These are phyloP conservation scores for Sebastes melanostomus DNA, from an alignment of 2,797 vertebrate species.

Conservation along the genomic window DNA sequence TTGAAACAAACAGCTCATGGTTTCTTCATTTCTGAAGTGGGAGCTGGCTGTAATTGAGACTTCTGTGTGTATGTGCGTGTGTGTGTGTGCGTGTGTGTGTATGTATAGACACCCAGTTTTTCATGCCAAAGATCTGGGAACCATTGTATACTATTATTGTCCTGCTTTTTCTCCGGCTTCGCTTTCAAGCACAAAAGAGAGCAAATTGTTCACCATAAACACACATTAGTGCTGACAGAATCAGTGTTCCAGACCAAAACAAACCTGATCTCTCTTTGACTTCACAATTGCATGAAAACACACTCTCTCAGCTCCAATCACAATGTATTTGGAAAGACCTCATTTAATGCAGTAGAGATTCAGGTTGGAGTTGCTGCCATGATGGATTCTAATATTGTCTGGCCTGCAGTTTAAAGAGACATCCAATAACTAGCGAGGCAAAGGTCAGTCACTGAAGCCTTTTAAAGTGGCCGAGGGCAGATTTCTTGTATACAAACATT, in stretches of 20 bases:
- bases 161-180: slow-evolving; percentile 63
- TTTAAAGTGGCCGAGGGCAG: neutral
- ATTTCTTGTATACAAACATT: no score
- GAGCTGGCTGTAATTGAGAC: slow-evolving; percentile 63
- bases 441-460: neutral
- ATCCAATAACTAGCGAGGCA: slow-evolving; percentile 6
- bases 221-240: slow-evolving; percentile 57
- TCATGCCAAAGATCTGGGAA: slow-evolving; percentile 70
- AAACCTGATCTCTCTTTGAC: slow-evolving; percentile 40
- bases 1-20: slow-evolving; percentile 77
- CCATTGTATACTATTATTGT: slow-evolving; percentile 64
- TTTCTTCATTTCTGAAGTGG: slow-evolving; percentile 72
- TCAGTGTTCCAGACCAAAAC: slow-evolving; percentile 43
- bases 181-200: slow-evolving; percentile 57
- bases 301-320: slow-evolving; percentile 32
- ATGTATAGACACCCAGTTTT: slow-evolving; percentile 3
- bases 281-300: slow-evolving; percentile 49
- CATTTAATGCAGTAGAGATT: slow-evolving; percentile 9
- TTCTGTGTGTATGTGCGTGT: slow-evolving; percentile 43
- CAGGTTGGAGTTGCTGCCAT: neutral
- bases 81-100: slow-evolving; percentile 6
- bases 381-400: slow-evolving; percentile 4
- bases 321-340: slow-evolving; percentile 25
- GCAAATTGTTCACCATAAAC: slow-evolving; percentile 61
- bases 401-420: neutral